Percentiles rank a stretch among this genome's conserved stretches.
Conservation (phyloP, 2,113 vertebrate genomes). For the Synodontis membranacea region DNA sequence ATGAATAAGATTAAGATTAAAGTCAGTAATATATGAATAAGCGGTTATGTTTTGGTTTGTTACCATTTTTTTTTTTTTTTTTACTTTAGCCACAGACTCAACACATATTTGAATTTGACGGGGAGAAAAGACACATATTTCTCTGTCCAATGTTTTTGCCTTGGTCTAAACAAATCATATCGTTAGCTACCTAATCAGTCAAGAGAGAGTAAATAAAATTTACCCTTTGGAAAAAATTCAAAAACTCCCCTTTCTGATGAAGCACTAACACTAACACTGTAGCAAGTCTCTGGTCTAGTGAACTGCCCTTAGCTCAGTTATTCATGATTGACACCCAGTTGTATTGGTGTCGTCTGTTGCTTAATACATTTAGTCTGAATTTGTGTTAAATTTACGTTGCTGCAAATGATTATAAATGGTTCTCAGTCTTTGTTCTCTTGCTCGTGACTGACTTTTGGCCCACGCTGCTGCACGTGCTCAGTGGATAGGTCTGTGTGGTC, state of each 20-base stretch:
- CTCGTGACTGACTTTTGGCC: constrained; percentile 3
- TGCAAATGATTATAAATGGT: not conserved
- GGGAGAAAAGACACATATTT: not conserved
- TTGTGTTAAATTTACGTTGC: too few species aligned
- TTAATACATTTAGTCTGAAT: not conserved
- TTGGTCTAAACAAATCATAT: not conserved
- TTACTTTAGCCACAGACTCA: not conserved
- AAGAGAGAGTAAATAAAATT: not conserved
- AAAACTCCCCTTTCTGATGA: not conserved
- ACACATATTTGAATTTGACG: not conserved
- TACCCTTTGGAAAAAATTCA: not conserved
- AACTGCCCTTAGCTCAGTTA: not conserved
- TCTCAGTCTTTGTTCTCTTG: not conserved
- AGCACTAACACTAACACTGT: not conserved
- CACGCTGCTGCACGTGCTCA: not conserved
- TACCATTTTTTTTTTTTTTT: not conserved
- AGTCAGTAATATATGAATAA: too few species aligned
- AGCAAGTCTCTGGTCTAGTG: not conserved
- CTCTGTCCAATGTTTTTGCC: not conserved
- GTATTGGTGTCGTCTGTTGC: not conserved
- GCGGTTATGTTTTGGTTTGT: not conserved
- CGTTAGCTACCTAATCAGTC: not conserved
- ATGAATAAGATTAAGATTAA: not conserved
- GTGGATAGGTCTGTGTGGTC: constrained; percentile 1
- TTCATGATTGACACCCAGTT: not conserved